Evolutionary conservation across 2,113 vertebrate genomes (phyloP).

Genomic region (Eretmochelys imbricata): DNA sequence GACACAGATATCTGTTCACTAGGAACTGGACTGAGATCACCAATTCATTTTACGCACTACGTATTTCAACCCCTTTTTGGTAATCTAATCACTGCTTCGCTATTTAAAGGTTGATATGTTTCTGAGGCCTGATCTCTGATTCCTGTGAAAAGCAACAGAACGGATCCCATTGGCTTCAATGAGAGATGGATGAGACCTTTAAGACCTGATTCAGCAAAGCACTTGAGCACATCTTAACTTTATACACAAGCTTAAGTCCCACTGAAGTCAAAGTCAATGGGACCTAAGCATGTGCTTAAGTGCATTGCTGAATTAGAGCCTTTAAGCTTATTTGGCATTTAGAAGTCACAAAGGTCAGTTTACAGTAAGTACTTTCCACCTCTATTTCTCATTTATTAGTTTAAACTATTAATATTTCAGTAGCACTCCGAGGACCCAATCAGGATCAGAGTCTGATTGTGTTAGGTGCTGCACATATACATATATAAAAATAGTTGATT

Average conservation of each 20-base stretch:
- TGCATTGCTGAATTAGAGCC: not conserved
- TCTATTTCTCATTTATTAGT: not conserved
- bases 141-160: not conserved
- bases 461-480: accelerated
- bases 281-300: not conserved
- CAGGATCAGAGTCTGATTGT: not conserved
- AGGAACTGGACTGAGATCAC: not conserved
- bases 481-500: accelerated
- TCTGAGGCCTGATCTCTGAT: accelerated
- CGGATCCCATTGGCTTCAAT: not conserved
- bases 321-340: not conserved
- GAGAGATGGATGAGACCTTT: not conserved
- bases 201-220: not conserved
- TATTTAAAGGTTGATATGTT: not conserved
- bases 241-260: not conserved
- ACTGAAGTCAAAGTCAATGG: not conserved
- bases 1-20: accelerated
- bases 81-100: not conserved
- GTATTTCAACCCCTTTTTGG: not conserved
- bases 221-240: not conserved
- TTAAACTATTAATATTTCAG: not conserved
- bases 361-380: not conserved
- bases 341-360: accelerated
- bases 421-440: not conserved
- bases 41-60: accelerated